Conservation (phyloP, 2,797 vertebrate genomes). For the Rhynchonycteris naso region DNA sequence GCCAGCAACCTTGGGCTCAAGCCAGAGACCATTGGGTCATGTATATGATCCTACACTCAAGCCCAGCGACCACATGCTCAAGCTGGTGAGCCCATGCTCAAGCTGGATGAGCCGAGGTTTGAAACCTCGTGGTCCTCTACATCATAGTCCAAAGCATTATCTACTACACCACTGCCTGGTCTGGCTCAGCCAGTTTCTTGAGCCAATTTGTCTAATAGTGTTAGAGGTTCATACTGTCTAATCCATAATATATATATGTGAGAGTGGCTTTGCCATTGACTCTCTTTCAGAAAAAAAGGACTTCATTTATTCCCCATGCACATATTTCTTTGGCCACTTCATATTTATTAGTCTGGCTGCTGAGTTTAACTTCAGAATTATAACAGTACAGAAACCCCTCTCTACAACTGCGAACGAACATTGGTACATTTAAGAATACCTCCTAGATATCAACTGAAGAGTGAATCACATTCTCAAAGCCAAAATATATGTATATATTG, state of each 20-base stretch:
- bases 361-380: slow-evolving; percentile 18
- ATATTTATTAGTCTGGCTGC: slow-evolving; percentile 1
- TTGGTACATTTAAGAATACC: background rate
- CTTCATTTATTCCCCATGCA: background rate
- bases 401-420: background rate
- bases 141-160: too few relatives aligned
- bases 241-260: background rate
- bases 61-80: too few relatives aligned
- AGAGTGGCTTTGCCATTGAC: background rate
- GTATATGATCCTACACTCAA: too few relatives aligned
- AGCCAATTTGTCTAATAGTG: background rate
- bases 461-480: background rate
- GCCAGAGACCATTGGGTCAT: too few relatives aligned
- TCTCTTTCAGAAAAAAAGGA: background rate
- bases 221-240: background rate
- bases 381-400: background rate
- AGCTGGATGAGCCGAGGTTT: too few relatives aligned
- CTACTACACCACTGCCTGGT: too few relatives aligned
- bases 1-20: too few relatives aligned
- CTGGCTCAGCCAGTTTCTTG: background rate
- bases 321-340: background rate
- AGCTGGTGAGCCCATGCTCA: too few relatives aligned
- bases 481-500: background rate
- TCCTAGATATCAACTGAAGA: background rate
- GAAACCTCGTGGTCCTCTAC: too few relatives aligned